Conservation (phyloP, 2,797 vertebrate genomes). For the Capromys pilorides region DNA sequence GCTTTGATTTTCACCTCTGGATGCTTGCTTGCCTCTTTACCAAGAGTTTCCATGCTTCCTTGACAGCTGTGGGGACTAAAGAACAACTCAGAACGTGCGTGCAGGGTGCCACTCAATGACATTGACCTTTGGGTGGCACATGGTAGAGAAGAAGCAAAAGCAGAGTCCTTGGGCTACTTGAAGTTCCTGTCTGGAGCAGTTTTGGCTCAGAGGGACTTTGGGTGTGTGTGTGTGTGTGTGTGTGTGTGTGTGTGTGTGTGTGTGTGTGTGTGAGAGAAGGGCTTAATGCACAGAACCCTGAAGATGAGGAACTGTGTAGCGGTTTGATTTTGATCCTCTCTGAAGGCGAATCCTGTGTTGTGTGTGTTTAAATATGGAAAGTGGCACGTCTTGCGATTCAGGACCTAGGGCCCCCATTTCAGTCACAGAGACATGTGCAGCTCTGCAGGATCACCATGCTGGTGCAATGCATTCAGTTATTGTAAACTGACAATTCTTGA, state of each 20-base stretch:
- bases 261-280: background rate
- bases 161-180: background rate
- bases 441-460: background rate
- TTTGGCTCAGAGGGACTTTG: background rate
- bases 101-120: background rate
- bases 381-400: background rate
- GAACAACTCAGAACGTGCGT: background rate
- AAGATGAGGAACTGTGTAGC: background rate
- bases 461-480: background rate
- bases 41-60: background rate
- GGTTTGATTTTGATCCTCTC: conserved; percentile 9
- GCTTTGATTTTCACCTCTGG: background rate
- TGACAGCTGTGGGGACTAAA: background rate
- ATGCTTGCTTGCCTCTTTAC: background rate
- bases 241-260: no score
- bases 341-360: background rate
- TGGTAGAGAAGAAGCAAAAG: background rate
- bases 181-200: background rate
- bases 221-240: background rate
- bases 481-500: conserved; percentile 19
- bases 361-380: background rate
- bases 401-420: background rate
- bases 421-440: background rate
- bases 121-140: background rate
- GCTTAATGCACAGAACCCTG: background rate